Percentiles rank a stretch among this genome's conserved stretches.
Conservation (phyloP, 2,888 invertebrate genomes). For the Pteria penguin region DNA sequence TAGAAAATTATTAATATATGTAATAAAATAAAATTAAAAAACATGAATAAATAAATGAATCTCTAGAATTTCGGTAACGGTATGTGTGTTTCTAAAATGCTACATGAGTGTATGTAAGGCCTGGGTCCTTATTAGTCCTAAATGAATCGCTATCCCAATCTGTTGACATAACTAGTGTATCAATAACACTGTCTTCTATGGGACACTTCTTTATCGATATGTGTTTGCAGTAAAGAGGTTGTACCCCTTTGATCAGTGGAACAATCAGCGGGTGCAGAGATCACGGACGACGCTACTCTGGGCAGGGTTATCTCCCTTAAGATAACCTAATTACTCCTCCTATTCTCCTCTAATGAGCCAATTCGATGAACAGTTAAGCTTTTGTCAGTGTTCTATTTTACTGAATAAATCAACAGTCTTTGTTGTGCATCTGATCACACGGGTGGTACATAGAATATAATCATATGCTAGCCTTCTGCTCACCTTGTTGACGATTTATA, state of each 20-base stretch:
- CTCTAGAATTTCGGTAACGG: too few species aligned
- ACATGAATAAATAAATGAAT: too few species aligned
- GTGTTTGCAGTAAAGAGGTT: not conserved
- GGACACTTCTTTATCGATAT: not conserved
- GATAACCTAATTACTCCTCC: not conserved
- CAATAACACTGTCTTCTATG: not conserved
- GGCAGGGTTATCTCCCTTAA: not conserved
- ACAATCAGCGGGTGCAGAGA: not conserved
- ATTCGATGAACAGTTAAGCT: not conserved
- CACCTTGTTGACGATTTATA: too few species aligned
- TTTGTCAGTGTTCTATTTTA: not conserved
- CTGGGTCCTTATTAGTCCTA: too few species aligned
- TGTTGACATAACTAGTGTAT: not conserved
- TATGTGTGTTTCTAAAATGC: too few species aligned
- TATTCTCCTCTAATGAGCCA: not conserved
- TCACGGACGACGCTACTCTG: not conserved
- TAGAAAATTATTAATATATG: too few species aligned
- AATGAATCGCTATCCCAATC: too few species aligned
- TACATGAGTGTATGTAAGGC: too few species aligned
- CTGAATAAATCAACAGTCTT: not conserved
- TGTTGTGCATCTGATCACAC: not conserved
- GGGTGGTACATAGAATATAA: not conserved
- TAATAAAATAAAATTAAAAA: too few species aligned
- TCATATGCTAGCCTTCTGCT: too few species aligned
- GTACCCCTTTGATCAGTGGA: not conserved